These are phyloP conservation scores for Bradynema listronoti DNA, from an alignment of 1,140 invertebrate species.

Conservation along the genomic window DNA sequence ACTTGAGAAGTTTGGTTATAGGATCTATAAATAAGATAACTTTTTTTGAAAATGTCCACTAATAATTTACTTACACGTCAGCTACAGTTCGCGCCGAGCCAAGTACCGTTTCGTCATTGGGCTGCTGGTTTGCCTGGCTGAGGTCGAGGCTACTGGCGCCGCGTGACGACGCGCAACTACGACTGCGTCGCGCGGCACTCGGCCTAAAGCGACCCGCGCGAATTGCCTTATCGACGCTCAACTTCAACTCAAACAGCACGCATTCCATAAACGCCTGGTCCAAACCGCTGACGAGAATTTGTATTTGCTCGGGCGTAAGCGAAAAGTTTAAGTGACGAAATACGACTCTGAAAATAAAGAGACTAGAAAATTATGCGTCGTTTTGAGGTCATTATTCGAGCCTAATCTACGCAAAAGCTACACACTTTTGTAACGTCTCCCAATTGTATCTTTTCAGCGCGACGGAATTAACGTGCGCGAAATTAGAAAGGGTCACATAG, in stretches of 20 bases:
- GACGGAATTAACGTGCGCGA: constrained; percentile 13
- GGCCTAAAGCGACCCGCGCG: constrained; percentile 12
- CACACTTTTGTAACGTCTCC: constrained; percentile 20
- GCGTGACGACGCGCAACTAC: constrained; percentile 11
- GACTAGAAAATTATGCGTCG: neutral
- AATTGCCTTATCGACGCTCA: constrained; percentile 18
- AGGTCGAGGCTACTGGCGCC: constrained; percentile 1
- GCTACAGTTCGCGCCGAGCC: neutral
- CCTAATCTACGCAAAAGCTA: neutral
- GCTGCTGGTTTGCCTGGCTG: neutral
- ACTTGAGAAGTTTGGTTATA: neutral
- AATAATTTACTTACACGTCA: neutral
- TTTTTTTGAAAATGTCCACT: neutral
- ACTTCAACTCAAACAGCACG: constrained; percentile 11
- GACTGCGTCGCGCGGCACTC: constrained; percentile 5
- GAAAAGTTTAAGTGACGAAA: constrained; percentile 13
- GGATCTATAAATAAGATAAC: neutral
- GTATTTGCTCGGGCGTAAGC: constrained; percentile 6
- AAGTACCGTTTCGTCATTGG: neutral
- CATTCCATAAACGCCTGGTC: constrained; percentile 13
- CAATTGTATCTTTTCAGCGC: constrained; percentile 22
- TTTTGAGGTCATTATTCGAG: neutral
- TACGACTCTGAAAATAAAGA: constrained; percentile 11
- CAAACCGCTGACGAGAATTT: constrained; percentile 11
- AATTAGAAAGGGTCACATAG: constrained; percentile 14